A percentile compares a stretch with the other conserved stretches of the same genome.
phyloP scores from a whole-genome alignment of 2,797 vertebrate genomes.

The Mormyrops attenuatus region DNA sequence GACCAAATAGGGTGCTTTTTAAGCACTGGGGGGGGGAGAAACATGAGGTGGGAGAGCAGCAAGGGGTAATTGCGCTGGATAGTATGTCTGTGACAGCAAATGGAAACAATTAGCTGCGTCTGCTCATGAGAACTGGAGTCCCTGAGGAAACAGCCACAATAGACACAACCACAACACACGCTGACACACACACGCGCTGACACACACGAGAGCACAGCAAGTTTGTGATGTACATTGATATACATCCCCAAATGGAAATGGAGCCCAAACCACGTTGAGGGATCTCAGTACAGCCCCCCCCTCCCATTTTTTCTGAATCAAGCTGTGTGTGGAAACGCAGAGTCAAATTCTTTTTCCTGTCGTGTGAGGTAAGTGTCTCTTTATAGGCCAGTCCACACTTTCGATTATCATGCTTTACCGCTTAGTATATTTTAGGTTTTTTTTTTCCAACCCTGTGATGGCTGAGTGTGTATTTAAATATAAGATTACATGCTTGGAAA shows the following conservation, averaged over 20 bases:
- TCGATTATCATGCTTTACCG: not conserved
- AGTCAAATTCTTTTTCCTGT: not conserved
- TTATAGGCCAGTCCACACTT: not conserved
- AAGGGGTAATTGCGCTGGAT: conserved; percentile 17
- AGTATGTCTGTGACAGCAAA: conserved; percentile 19
- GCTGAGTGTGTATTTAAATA: not conserved
- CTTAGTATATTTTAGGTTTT: not conserved
- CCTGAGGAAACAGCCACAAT: conserved; percentile 21
- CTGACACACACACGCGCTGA: not conserved
- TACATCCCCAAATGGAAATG: not conserved
- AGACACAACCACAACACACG: not conserved
- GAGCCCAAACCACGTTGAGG: not conserved
- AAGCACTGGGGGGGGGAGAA: not conserved
- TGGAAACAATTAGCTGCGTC: conserved; percentile 34
- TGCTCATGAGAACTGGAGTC: conserved; percentile 26
- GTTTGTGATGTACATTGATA: not conserved
- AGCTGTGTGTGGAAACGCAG: conserved; percentile 11
- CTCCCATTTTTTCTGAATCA: not conserved
- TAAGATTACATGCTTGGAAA: not conserved
- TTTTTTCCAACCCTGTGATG: not conserved
- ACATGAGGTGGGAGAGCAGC: not conserved
- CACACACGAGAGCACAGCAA: not conserved
- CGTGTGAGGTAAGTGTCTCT: conserved; percentile 2
- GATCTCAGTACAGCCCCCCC: not conserved
- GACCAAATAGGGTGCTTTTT: conserved; percentile 2